Evolutionary conservation across 2,797 vertebrate species (phyloP), one percentile per base, ranked within the genome.

Genomic region (Pelochelys cantorii): DNA sequence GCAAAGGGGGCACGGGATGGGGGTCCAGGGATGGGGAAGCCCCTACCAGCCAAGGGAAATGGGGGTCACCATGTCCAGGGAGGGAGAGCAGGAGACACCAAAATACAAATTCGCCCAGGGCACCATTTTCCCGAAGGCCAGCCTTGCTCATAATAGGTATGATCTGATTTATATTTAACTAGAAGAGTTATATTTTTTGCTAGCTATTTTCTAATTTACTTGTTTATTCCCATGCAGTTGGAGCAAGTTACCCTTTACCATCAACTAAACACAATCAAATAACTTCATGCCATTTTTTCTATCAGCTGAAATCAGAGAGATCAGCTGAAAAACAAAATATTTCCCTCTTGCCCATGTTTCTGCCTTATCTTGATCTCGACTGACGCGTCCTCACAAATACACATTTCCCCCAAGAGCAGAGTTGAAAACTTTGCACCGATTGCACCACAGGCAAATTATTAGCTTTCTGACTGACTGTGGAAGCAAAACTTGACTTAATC

Each of bases 401-500:
- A 95, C 11, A 82, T 85, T 88, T 88, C 31, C 93, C 93, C 74
- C 84, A 54, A 92, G 89, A 97, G 86, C 5, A 42, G 94, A 93
- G 93, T 85, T 89, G 93, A 97, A 97, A 94, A 90, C 85, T 14
- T 9, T 37, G 4, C 94, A 86, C 34, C 25, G 80, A 95, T 96
- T 88, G 88, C 95, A 88, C 94, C 93, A 95, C 93, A 94, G 93
- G 95, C 93, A 96, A 97, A 96, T 98, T 95, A 95, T 96, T 97
- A 95, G 94, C 95, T 96, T 97, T 96, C 97, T 92, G 95, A 96
- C 95, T 95, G 84, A 96, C 96, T 94, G 92, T 89, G 93, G 97
- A 97, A 97, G 97, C 92, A 97, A 97, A 97, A 97, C 97, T 97
- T 97, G 95, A 93, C 94, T 96, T 94, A 97, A 97, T 97, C 96